A percentile compares a stretch with the other conserved stretches of the same genome.
Evolutionary conservation across 2,113 vertebrate species (phyloP).

Genomic region (Neogale vison): DNA sequence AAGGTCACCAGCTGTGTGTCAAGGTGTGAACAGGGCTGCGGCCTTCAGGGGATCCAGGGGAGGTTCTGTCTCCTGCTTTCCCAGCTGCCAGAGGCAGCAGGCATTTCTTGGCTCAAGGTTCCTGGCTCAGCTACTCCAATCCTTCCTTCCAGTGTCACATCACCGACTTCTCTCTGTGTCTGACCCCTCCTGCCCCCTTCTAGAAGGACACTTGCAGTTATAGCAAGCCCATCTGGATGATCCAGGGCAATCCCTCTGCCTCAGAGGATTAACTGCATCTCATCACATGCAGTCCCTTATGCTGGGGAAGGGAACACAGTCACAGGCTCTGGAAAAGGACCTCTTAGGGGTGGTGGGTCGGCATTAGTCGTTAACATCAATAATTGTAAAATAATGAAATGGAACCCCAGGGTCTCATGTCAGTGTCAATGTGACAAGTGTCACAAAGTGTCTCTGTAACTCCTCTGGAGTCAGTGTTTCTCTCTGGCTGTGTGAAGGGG

Average conservation of each 20-base stretch:
- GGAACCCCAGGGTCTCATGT: background rate
- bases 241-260: background rate
- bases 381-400: background rate
- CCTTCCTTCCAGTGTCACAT: background rate
- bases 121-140: background rate
- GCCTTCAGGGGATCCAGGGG: fast-evolving
- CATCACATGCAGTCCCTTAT: background rate
- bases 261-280: background rate
- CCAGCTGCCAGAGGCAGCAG: background rate
- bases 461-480: background rate
- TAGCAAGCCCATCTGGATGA: background rate
- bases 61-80: background rate
- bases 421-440: background rate
- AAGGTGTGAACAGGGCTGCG: fast-evolving
- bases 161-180: background rate
- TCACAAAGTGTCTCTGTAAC: background rate
- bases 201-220: background rate
- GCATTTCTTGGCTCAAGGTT: background rate
- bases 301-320: background rate
- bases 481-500: background rate
- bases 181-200: background rate
- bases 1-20: background rate
- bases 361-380: background rate
- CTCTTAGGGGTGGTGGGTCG: background rate
- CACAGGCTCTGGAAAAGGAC: background rate